Base-by-base conservation (phyloP, 2,888 invertebrate species). In the Diogma glabrata region DNA sequence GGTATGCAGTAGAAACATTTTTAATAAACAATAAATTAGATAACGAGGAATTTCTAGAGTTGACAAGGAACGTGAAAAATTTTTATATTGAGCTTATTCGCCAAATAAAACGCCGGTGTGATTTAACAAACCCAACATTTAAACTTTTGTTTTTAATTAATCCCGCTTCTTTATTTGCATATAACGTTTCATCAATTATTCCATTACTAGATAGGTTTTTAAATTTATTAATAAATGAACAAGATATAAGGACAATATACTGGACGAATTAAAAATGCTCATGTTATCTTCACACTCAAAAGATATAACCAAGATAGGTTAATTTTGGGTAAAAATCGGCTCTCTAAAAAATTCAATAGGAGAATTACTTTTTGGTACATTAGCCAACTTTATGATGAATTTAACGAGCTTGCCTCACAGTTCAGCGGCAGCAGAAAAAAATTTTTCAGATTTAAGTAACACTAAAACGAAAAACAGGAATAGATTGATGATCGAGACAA, bases 401-500 rank as follows among this genome's bases (percentile, higher is more conserved):
- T 38, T 40, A 20, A 40, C 20, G 40, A 40, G 40, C 20, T 12
- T 40, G 20, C 40, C 40, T 4, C 40, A 40, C 20, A 40, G 40
- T 12, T 40, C 40, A 10, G 40, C 40, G 2, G 33, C 7, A 16
- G 33, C 12, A 10, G 33, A 33, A n/a, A n/a, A n/a, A n/a, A n/a
- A n/a, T n/a, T n/a, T n/a, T n/a, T n/a, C n/a, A n/a, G n/a, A n/a
- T n/a, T 33, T 33, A 12, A n/a, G 5, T 3, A 33, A 7, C 14
- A 10, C 36, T 8, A 12, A 2, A 12, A 7, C 7, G 33, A 7
- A 33, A 12, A 33, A 33, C 12, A 12, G 12, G 16, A 10, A 10
- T 7, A 7, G 8, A 14, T 12, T 36, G 8, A 7, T 36, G 16
- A 36, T 36, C 36, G 36, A 36, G 36, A 36, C 8, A 5, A 36